Evolutionary conservation across 2,888 invertebrate species (phyloP).

Genomic region (Bimastos eiseni): DNA sequence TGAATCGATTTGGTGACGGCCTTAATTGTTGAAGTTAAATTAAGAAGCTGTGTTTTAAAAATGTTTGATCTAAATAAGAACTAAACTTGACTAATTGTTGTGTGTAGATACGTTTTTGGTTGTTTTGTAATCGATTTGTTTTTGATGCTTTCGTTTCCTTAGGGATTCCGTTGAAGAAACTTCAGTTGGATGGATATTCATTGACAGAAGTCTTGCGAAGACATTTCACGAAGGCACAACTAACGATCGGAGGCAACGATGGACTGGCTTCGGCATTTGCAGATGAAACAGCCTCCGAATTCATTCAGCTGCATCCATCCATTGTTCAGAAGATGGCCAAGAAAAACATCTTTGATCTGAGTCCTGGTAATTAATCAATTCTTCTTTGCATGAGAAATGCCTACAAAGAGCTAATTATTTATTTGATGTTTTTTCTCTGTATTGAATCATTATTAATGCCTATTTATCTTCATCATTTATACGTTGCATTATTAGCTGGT

Average conservation of each 20-base stretch:
- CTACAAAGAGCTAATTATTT: background rate
- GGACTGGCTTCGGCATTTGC: slow-evolving; percentile 64
- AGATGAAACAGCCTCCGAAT: slow-evolving; percentile 84
- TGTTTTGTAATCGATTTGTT: background rate
- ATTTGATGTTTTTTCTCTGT: background rate
- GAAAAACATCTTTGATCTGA: slow-evolving; percentile 77
- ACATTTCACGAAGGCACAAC: slow-evolving; percentile 51
- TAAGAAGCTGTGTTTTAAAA: background rate
- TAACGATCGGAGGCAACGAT: background rate
- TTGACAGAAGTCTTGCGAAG: slow-evolving; percentile 85
- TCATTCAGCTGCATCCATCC: slow-evolving; percentile 73
- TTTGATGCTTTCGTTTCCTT: slow-evolving; percentile 31
- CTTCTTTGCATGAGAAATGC: background rate
- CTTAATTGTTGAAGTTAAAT: background rate
- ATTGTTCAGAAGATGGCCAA: slow-evolving; percentile 73
- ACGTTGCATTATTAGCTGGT: background rate
- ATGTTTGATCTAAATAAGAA: background rate
- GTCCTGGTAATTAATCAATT: slow-evolving; percentile 64
- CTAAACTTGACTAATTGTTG: background rate
- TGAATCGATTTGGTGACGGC: background rate
- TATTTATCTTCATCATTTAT: background rate
- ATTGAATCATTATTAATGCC: background rate
- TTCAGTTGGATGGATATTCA: slow-evolving; percentile 84
- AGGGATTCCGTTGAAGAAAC: slow-evolving; percentile 75
- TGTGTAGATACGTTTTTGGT: background rate